Base-by-base conservation (phyloP, 2,797 vertebrate species). In the Alcedo atthis region DNA sequence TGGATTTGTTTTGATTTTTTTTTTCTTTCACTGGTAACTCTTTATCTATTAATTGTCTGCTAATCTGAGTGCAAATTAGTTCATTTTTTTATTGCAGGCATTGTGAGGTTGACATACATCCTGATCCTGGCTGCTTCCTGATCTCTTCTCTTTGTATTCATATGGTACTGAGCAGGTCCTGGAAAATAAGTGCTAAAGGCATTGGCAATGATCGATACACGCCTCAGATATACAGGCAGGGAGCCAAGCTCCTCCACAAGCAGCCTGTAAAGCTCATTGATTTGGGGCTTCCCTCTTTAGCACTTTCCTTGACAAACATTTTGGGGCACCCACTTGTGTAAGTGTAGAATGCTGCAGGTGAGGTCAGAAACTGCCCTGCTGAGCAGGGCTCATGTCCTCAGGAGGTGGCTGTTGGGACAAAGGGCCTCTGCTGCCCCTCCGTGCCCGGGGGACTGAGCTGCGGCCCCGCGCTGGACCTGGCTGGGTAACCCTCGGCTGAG, bases 1-100 rank as follows among this genome's bases (percentile, higher is more conserved):
- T 40, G n/a, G 5, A 6, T 77, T 91, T 86, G 71, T 77, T 92
- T 90, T 75, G 35, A n/a, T 78, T 85, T 91, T 85, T 85, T 79
- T 84, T 89, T 81, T 32, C 35, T 81, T 76, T 74, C 30, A 10
- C 67, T 32, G 28, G 26, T 74, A 81, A 73, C 74, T 67, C 81
- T 46, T 6, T 46, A 61, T 70, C 45, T 67, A 46, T 76, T 83
- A 89, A 69, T 90, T 84, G 10, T 55, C 67, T 43, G 22, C 46
- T 63, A 54, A 73, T 58, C n/a, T 18, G 51, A 74, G 74, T 62
- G 67, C 74, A 45, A 88, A 63, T 46, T 68, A 64, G 13, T 87
- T 79, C 19, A 16, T n/a, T n/a, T 43, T 81, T 91, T 77, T 33
- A 28, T 67, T 76, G 33, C 48, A 74, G 40, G 9, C 33, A 32